phyloP scores from a whole-genome alignment of 2,797 vertebrate genomes.

The Triplophysa bombifrons region DNA sequence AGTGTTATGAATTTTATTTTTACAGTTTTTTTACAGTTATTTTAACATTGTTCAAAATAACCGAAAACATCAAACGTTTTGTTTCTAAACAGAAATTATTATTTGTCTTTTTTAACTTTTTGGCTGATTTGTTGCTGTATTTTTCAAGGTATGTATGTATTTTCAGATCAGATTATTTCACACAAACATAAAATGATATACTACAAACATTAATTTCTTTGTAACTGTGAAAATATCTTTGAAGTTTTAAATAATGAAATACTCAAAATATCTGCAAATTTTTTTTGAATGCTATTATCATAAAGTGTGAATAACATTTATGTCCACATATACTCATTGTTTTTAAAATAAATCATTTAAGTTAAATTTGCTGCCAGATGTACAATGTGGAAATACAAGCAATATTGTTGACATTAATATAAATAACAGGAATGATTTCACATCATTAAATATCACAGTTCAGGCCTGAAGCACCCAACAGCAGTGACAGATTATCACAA shows the following conservation, averaged over 20 bases:
- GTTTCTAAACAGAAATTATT: too few species aligned
- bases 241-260: too few species aligned
- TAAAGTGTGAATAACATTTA: background rate
- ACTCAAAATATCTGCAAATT: too few species aligned
- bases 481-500: slow-evolving; percentile 28
- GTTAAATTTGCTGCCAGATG: background rate
- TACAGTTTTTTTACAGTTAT: too few species aligned
- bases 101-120: background rate
- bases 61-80: background rate
- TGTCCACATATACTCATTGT: background rate
- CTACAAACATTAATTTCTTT: background rate
- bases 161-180: background rate
- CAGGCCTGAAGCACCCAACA: slow-evolving; percentile 22
- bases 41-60: background rate
- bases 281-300: background rate
- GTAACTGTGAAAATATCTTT: too few species aligned
- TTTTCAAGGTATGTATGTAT: background rate
- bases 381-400: background rate
- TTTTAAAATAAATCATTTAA: background rate
- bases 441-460: slow-evolving; percentile 5
- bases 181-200: slow-evolving; percentile 1
- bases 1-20: too few species aligned
- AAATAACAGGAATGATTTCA: background rate
- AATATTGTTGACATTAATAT: background rate
- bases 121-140: background rate